Evolutionary conservation across 2,113 vertebrate genomes (phyloP), one percentile per base, ranked within the genome.

Genomic region (Oncorhynchus keta): DNA sequence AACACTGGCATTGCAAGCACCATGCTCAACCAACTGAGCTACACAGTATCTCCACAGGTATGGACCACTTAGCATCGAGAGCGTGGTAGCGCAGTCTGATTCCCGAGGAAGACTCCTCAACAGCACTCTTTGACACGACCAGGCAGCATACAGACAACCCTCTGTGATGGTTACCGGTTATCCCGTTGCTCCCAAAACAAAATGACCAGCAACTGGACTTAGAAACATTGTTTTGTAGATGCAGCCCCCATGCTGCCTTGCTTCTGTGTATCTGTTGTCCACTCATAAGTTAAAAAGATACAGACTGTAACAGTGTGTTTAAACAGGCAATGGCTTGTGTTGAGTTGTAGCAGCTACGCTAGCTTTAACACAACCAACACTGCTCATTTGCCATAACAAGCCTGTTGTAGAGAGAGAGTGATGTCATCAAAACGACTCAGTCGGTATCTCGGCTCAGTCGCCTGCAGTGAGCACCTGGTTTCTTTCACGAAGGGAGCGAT

Each of bases 391-490:
- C 68, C 68, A 70, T 70, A 74, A 62, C 59, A 71, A 57, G 64
- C 51, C 72, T 78, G 70, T 28, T 12, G 39, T 55, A 30, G 61
- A 80, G 73, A 81, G 26, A 81, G 65, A 26, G 73, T 87, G 88
- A 92, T 91, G 90, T 91, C 87, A 91, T 87, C 81, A 81, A 84
- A 74, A 67, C 28, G 49, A 74, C 74, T 83, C 85, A 73, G 85
- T 80, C 73, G 80, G 79, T 79, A 82, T 85, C 82, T 77, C 1
- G 45, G 76, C 74, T 83, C 85, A 73, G 85, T 80, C 73, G 81
- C 89, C 88, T 83, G 86, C 55, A 64, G 88, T 85, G 85, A 86
- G 82, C 89, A 91, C 88, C 88, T 91, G 88, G 88, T 78, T 88
- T 84, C 80, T 87, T 89, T 88, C 87, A 87, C 82, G 84, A 67